These are phyloP conservation scores for Scaptomyza parva DNA, from an alignment of 2,888 invertebrate species.

Conservation along the genomic window DNA sequence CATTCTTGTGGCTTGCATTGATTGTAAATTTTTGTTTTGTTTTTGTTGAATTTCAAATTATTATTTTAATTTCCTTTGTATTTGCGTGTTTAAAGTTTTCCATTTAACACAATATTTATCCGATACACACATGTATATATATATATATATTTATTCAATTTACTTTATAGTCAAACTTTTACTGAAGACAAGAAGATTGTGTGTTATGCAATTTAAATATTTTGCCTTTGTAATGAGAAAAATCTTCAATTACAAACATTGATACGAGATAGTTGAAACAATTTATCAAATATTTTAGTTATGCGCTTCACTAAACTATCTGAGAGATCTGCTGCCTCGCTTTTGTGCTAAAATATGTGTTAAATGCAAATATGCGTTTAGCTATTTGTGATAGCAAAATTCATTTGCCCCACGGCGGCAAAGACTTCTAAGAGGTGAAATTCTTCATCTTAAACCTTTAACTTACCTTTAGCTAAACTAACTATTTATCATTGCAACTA, in stretches of 20 bases:
- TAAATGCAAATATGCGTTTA: neutral
- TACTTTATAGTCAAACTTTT: neutral
- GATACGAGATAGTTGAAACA: neutral
- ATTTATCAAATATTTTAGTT: neutral
- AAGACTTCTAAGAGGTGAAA: neutral
- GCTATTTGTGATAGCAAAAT: neutral
- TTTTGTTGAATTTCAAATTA: neutral
- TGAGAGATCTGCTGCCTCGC: neutral
- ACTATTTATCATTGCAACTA: neutral
- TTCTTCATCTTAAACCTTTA: neutral
- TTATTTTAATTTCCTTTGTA: neutral
- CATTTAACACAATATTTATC: neutral
- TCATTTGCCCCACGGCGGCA: neutral
- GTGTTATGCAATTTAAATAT: neutral
- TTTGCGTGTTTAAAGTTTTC: neutral
- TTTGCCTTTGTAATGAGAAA: neutral
- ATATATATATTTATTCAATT: neutral
- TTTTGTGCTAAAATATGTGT: neutral
- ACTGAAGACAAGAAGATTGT: neutral
- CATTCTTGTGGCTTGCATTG: constrained; percentile 5
- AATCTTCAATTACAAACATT: neutral
- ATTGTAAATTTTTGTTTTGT: constrained; percentile 30
- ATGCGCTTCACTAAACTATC: neutral
- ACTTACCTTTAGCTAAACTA: neutral
- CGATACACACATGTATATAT: too few relatives aligned